Evolutionary conservation across 2,797 vertebrate species (phyloP).

Genomic region (Sparidentex hasta): DNA sequence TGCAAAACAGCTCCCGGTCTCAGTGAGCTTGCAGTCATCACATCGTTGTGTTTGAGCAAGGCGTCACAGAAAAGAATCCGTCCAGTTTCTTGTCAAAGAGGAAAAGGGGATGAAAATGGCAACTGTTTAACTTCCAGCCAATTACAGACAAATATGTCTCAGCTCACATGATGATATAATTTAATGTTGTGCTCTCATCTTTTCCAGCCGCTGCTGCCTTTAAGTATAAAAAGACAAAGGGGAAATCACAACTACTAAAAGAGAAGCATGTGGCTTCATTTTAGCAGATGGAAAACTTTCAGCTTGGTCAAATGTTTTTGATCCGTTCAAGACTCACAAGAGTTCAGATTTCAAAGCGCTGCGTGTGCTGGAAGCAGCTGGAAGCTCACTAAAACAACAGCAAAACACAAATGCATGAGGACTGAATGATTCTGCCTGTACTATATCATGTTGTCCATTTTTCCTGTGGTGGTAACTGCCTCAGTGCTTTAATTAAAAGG

Average conservation of each 20-base stretch:
- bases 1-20: conserved; percentile 66
- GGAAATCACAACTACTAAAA: background rate
- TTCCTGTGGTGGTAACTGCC: background rate
- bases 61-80: background rate
- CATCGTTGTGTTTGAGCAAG: background rate
- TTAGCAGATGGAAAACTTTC: background rate
- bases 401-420: background rate
- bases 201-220: background rate
- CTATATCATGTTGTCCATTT: background rate
- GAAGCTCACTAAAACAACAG: conserved; percentile 3
- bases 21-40: conserved; percentile 24
- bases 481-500: background rate
- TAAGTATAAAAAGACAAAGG: background rate
- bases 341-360: background rate
- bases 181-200: too few relatives aligned
- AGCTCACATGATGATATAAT: background rate
- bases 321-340: background rate
- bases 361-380: background rate
- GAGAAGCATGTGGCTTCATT: background rate
- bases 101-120: background rate
- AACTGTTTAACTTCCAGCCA: background rate
- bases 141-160: background rate
- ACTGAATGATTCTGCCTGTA: background rate
- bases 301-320: background rate
- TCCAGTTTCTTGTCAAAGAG: background rate